Conservation (phyloP, 2,888 invertebrate species). For the Ametastegia equiseti region DNA sequence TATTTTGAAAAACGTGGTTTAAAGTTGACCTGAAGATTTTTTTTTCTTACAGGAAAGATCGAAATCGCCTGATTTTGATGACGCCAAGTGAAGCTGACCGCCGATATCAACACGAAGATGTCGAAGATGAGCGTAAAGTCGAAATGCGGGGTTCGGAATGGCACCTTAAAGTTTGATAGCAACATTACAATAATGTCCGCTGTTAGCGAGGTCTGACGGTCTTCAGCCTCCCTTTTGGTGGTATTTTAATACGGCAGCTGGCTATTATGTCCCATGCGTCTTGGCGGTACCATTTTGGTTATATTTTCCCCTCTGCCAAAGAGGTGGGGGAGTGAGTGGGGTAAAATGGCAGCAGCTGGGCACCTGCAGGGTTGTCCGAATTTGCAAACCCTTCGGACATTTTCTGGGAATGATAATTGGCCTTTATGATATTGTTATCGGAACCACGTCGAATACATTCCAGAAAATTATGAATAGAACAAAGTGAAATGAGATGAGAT, state of each 20-base stretch:
- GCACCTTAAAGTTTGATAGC: conserved; percentile 7
- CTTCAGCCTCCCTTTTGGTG: neutral
- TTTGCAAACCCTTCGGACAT: conserved; percentile 13
- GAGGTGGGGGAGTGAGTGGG: too few species aligned
- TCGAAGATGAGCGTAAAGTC: neutral
- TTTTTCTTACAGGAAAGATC: too few species aligned
- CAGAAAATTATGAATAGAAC: neutral
- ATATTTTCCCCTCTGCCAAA: conserved; percentile 14
- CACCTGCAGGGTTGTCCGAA: conserved; percentile 7
- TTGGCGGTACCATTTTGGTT: conserved; percentile 1
- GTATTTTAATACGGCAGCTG: neutral
- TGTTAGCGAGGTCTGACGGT: conserved; percentile 27
- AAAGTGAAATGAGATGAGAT: too few species aligned
- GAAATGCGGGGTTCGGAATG: neutral
- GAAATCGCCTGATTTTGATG: too few species aligned
- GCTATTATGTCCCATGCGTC: conserved; percentile 12
- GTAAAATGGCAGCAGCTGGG: neutral
- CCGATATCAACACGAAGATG: too few species aligned
- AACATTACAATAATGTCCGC: conserved; percentile 7
- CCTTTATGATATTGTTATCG: conserved; percentile 30
- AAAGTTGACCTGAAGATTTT: too few species aligned
- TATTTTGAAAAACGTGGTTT: too few species aligned
- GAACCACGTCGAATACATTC: neutral
- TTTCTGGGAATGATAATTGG: conserved; percentile 4
- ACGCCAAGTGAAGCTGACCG: neutral